Conservation (phyloP, 2,113 vertebrate genomes). For the Tupaia chinensis region DNA sequence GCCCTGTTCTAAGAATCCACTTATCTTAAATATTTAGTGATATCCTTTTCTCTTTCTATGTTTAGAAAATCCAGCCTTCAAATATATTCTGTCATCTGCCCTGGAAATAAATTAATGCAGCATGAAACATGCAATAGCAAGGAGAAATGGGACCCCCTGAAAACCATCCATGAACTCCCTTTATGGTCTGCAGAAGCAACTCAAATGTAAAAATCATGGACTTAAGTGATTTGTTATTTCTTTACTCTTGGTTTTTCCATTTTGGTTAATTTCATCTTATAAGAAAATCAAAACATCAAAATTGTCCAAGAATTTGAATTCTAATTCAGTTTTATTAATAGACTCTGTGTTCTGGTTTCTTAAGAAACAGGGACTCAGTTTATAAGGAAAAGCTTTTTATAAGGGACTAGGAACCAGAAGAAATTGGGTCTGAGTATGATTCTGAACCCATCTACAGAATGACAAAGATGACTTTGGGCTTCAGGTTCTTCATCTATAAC, state of each 20-base stretch:
- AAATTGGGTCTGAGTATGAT: fast-evolving
- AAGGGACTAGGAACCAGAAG: background rate
- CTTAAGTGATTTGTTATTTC: background rate
- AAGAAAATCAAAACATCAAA: background rate
- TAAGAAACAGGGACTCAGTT: background rate
- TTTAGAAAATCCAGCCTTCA: background rate
- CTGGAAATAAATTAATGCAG: background rate
- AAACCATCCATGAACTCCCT: background rate
- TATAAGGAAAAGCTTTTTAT: background rate
- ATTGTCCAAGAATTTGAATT: background rate
- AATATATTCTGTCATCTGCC: background rate
- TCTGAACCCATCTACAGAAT: background rate
- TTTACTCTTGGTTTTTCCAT: background rate
- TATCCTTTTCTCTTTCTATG: background rate
- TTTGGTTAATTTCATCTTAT: background rate
- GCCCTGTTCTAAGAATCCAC: background rate
- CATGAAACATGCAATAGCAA: background rate
- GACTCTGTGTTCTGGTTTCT: background rate
- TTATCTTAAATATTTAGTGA: background rate
- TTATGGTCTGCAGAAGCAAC: background rate
- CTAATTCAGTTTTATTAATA: background rate
- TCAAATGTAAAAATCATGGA: background rate
- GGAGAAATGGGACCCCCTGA: background rate
- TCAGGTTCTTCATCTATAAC: background rate
- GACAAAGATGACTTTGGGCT: background rate